phyloP scores from a whole-genome alignment of 2,797 vertebrate species.

The Sebastes minor region DNA sequence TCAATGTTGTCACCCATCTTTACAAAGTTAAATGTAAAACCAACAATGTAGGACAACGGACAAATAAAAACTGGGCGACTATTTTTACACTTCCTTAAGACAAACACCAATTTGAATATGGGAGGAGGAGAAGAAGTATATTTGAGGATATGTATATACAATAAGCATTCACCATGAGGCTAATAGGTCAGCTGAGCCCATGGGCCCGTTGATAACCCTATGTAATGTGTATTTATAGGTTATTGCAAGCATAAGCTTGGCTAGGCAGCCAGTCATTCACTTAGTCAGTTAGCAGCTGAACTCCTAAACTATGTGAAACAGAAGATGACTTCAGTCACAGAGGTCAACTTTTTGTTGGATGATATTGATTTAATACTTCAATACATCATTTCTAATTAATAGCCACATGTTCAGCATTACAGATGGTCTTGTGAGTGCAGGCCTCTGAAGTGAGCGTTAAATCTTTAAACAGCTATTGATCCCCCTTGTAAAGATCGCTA shows the following conservation, averaged over 20 bases:
- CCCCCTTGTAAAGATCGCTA: not conserved
- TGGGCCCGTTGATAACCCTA: constrained; percentile 18
- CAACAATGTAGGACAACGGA: not conserved
- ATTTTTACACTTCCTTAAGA: not conserved
- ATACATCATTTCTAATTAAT: not conserved
- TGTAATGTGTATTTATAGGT: constrained; percentile 68
- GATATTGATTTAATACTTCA: not conserved
- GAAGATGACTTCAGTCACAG: constrained; percentile 20
- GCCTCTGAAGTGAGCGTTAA: not conserved
- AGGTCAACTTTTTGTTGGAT: not conserved
- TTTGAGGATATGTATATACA: not conserved
- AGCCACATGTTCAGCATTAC: not conserved
- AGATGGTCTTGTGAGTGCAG: not conserved
- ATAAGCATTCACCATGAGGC: not conserved
- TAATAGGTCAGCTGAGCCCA: constrained; percentile 26
- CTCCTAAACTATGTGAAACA: constrained; percentile 59
- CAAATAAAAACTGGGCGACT: not conserved
- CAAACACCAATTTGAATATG: not conserved
- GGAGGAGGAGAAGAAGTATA: not conserved
- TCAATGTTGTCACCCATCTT: not conserved
- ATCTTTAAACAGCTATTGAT: constrained; percentile 44
- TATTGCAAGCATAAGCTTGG: constrained; percentile 28
- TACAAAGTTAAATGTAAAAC: not conserved
- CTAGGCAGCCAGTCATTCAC: constrained; percentile 36
- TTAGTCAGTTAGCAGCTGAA: constrained; percentile 65